Base-by-base conservation (phyloP, 1,140 invertebrate genomes). In the Atta texana region DNA sequence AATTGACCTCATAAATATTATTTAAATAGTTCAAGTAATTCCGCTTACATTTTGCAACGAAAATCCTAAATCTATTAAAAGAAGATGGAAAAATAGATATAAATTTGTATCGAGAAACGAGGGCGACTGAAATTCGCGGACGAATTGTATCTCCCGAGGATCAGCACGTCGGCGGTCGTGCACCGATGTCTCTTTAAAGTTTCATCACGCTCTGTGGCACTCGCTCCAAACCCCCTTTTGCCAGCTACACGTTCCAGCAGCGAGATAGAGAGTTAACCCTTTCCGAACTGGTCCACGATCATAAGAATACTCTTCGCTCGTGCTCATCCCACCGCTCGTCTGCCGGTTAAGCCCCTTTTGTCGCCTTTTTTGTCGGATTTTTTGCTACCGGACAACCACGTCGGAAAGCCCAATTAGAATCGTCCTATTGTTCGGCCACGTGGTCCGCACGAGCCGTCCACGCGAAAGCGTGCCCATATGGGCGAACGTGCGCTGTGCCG, bases 401-500 rank as follows among this genome's bases (percentile, higher is more conserved):
- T 89, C 86, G 86, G 84, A 90, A 91, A 92, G 92, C 92, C 93
- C 93, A 94, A 94, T 94, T 94, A 94, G 93, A 93, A 91, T 92
- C 93, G 87, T 93, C 92, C 93, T 86, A 93, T 94, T 94, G 93
- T 94, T 66, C 74, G 91, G 92, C 91, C 93, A 94, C 93, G 93
- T 94, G 93, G 93, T 93, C 63, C 66, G 85, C 93, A 94, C 93
- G 93, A 94, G 93, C 92, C 93, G 80, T 66, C 24, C 53, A 57
- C 75, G 78, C 87, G 85, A 77, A 68, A 78, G 74, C 66, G 69
- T 57, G 87, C 61, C 85, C 87, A 88, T 88, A 85, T 74, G 24
- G 55, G 49, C 21, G 63, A 57, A 64, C 64, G 59, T 57, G 75
- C 55, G 63, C 68, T 64, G 24, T 61, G 57, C 44, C 8, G 6